phyloP scores from a whole-genome alignment of 2,888 invertebrate species.

The Periphyllus acericola region DNA sequence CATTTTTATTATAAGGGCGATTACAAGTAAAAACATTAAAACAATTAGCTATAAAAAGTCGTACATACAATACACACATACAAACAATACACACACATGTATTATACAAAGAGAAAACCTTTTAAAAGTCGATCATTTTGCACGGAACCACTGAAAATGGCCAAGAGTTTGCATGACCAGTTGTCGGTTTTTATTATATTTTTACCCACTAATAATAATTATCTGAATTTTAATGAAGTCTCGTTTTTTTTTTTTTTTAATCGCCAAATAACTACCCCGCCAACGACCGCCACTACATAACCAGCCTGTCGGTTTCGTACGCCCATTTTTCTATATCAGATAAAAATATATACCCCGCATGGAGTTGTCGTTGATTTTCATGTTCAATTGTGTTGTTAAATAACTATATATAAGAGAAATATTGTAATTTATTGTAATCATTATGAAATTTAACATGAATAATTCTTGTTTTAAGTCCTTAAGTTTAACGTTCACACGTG shows the following conservation, averaged over 20 bases:
- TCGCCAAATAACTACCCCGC: slow-evolving; percentile 43
- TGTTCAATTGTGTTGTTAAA: slow-evolving; percentile 23
- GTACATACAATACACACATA: neutral
- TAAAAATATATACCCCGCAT: slow-evolving; percentile 10
- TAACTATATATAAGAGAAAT: slow-evolving; percentile 18
- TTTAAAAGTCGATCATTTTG: slow-evolving; percentile 56
- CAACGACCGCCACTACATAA: neutral
- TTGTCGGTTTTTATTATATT: slow-evolving; percentile 31
- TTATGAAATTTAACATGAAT: neutral
- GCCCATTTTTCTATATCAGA: slow-evolving; percentile 53
- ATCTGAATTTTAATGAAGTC: slow-evolving; percentile 58
- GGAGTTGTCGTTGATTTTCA: slow-evolving; percentile 34
- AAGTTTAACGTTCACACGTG: neutral
- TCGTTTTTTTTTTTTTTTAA: slow-evolving; percentile 33
- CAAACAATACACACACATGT: neutral
- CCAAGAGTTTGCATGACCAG: slow-evolving; percentile 48
- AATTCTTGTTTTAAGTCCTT: neutral
- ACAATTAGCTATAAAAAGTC: slow-evolving; percentile 47
- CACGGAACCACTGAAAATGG: slow-evolving; percentile 46
- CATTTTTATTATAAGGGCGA: slow-evolving; percentile 48
- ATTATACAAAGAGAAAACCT: slow-evolving; percentile 11
- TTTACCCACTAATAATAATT: slow-evolving; percentile 50
- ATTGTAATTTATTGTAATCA: slow-evolving; percentile 34
- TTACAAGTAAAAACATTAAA: slow-evolving; percentile 58
- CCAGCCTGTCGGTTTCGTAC: slow-evolving; percentile 14